Conservation (phyloP, 2,888 invertebrate genomes). For the Monopis laevigella region DNA sequence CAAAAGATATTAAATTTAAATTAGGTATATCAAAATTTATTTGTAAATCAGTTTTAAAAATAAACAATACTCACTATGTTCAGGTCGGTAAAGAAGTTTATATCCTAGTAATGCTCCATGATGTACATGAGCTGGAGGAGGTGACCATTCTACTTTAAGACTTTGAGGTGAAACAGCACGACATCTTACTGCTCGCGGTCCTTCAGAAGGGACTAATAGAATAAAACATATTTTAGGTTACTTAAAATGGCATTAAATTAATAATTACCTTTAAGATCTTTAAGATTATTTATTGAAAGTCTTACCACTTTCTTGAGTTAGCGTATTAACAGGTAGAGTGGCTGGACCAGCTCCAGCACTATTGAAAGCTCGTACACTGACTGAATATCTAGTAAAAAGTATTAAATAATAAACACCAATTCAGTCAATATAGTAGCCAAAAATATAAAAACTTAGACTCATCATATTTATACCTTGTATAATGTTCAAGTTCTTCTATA, state of each 20-base stretch:
- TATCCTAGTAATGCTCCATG: slow-evolving; percentile 84
- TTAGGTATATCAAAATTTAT: too few relatives aligned
- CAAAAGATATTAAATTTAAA: too few relatives aligned
- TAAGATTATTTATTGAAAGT: slow-evolving; percentile 11
- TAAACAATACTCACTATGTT: slow-evolving; percentile 47
- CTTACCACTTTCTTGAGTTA: slow-evolving; percentile 85
- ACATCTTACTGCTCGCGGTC: slow-evolving; percentile 79
- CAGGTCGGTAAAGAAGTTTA: slow-evolving; percentile 82
- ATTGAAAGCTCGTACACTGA: slow-evolving; percentile 88
- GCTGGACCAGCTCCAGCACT: slow-evolving; percentile 85
- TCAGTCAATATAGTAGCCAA: too few relatives aligned
- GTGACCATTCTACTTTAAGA: slow-evolving; percentile 81
- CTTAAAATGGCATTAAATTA: not conserved
- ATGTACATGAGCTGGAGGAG: slow-evolving; percentile 76
- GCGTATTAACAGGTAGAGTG: slow-evolving; percentile 77
- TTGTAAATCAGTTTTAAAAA: not conserved
- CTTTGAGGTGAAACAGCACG: slow-evolving; percentile 81
- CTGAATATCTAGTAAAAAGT: slow-evolving; percentile 78
- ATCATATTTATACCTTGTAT: slow-evolving; percentile 75
- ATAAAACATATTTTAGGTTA: not conserved
- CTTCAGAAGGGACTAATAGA: slow-evolving; percentile 75
- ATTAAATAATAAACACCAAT: too few relatives aligned
- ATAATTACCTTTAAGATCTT: too few relatives aligned
- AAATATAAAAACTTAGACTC: too few relatives aligned
- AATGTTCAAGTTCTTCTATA: slow-evolving; percentile 79